These are phyloP conservation scores for Melikaiella ostensackeni DNA, from an alignment of 2,888 invertebrate species.

Conservation along the genomic window DNA sequence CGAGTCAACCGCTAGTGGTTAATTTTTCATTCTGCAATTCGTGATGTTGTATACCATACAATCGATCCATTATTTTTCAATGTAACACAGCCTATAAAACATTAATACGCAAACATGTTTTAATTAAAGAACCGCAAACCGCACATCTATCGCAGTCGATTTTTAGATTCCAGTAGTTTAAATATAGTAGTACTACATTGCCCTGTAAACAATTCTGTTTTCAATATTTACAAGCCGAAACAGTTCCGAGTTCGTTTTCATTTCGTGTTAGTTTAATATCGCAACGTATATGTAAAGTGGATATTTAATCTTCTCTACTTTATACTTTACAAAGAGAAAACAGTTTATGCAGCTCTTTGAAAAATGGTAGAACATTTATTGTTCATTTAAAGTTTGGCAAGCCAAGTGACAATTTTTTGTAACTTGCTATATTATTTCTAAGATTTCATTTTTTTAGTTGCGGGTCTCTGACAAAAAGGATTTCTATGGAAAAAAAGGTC, in stretches of 20 bases:
- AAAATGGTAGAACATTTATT: background rate
- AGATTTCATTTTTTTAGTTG: no score
- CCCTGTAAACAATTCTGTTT: background rate
- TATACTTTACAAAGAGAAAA: no score
- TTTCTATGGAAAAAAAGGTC: no score
- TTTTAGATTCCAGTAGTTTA: slow-evolving; percentile 6
- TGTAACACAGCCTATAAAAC: background rate
- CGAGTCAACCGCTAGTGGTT: background rate
- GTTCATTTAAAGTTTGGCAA: background rate
- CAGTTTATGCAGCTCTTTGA: background rate
- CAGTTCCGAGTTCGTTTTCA: background rate
- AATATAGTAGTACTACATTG: background rate
- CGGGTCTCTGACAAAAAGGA: no score
- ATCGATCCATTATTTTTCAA: background rate
- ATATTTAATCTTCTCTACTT: background rate
- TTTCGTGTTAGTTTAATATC: background rate
- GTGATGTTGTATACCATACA: background rate
- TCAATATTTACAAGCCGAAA: background rate
- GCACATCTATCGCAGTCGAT: slow-evolving; percentile 1
- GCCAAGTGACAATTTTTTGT: no score
- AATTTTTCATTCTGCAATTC: background rate
- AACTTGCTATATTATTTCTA: no score
- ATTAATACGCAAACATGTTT: background rate
- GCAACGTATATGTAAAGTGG: background rate
- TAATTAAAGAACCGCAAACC: slow-evolving; percentile 21